Evolutionary conservation across 2,113 vertebrate genomes (phyloP).

Genomic region (Stegastes partitus): DNA sequence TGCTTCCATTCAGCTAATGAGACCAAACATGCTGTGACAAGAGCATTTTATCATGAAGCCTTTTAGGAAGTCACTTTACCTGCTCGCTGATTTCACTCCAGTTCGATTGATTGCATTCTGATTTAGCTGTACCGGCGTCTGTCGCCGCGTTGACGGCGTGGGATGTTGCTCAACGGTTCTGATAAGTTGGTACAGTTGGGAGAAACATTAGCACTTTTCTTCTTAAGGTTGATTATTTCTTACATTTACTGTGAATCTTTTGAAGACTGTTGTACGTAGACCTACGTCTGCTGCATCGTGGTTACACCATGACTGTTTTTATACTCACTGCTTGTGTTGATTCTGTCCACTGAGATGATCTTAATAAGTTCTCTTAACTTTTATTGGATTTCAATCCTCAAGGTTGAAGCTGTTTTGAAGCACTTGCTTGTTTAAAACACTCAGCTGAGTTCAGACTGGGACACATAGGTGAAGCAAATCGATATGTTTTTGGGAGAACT

Average conservation of each 20-base stretch:
- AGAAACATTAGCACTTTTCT: constrained; percentile 58
- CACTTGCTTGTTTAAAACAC: neutral
- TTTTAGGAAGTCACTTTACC: constrained; percentile 18
- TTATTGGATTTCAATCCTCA: neutral
- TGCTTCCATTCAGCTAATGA: constrained; percentile 35
- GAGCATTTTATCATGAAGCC: constrained; percentile 8
- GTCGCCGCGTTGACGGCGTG: neutral
- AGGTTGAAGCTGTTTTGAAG: constrained; percentile 31
- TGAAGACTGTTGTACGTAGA: neutral
- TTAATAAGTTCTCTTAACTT: constrained; percentile 51
- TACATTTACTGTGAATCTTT: constrained; percentile 61
- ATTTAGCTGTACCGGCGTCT: neutral
- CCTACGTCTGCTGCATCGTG: constrained; percentile 12
- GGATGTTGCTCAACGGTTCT: constrained; percentile 20
- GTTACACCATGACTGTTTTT: constrained; percentile 46
- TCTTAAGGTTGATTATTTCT: constrained; percentile 33
- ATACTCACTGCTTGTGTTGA: constrained; percentile 12
- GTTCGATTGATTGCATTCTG: constrained; percentile 17
- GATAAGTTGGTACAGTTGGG: neutral
- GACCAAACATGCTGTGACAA: constrained; percentile 60
- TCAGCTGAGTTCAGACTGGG: constrained; percentile 2
- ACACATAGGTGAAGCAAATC: neutral
- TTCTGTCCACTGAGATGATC: constrained; percentile 55
- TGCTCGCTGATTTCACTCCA: neutral
- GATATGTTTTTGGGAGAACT: neutral